Percentiles rank a stretch among this genome's conserved stretches.
These are phyloP conservation scores for Drosophila nannoptera DNA, from an alignment of 1,140 invertebrate species.

Conservation along the genomic window DNA sequence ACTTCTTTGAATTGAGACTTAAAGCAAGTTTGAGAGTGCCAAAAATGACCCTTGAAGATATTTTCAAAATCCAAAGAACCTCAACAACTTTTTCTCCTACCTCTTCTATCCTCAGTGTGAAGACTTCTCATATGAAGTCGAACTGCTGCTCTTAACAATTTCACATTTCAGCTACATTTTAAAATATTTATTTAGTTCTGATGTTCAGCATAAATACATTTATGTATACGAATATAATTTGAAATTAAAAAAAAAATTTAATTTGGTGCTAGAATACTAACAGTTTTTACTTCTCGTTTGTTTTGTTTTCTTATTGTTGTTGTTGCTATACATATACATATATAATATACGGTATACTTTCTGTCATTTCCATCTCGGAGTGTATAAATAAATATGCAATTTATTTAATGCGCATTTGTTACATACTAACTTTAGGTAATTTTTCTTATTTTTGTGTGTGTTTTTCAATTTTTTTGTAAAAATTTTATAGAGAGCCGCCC, in stretches of 20 bases:
- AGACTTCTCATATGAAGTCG: no score
- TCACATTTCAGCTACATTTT: slow-evolving; percentile 1
- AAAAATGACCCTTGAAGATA: no score
- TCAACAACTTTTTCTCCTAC: no score
- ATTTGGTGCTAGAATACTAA: slow-evolving; percentile 79
- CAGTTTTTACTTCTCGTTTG: slow-evolving; percentile 63
- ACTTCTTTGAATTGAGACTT: no score
- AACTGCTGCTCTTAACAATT: no score
- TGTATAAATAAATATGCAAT: slow-evolving; percentile 64
- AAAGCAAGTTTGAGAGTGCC: no score
- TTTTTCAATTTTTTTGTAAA: slow-evolving; percentile 47
- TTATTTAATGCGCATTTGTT: slow-evolving; percentile 47
- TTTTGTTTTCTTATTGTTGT: slow-evolving; percentile 28
- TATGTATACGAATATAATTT: slow-evolving; percentile 47
- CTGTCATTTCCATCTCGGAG: slow-evolving; percentile 22
- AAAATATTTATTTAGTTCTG: slow-evolving; percentile 51
- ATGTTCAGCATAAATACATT: slow-evolving; percentile 66
- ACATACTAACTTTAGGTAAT: slow-evolving; percentile 69
- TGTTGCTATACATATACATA: slow-evolving; percentile 24
- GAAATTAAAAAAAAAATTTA: slow-evolving; percentile 16
- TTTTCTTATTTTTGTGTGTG: slow-evolving; percentile 50
- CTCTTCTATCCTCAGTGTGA: no score
- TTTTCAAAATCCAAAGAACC: no score
- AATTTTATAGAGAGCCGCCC: slow-evolving; percentile 28
- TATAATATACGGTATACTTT: slow-evolving; percentile 2